Evolutionary conservation across 2,797 vertebrate species (phyloP).

Genomic region (Ptychadena robeensis): DNA sequence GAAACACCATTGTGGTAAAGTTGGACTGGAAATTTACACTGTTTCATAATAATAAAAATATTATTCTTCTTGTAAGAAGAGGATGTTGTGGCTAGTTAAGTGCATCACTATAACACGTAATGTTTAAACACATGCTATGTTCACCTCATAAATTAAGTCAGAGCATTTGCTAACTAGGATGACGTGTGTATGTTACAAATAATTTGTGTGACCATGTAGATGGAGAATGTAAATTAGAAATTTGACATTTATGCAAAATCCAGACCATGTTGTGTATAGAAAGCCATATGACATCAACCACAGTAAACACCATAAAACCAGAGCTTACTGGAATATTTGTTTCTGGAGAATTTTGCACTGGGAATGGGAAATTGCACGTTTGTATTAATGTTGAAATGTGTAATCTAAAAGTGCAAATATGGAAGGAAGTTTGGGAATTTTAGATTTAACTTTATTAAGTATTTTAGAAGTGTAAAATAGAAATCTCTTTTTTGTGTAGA

Average conservation of each 20-base stretch:
- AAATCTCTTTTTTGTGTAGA: no score
- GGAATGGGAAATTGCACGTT: neutral
- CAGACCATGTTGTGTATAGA: neutral
- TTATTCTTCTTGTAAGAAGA: conserved; percentile 40
- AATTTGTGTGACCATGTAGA: neutral
- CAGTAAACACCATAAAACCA: conserved; percentile 1
- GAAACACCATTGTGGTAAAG: neutral
- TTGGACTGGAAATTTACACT: conserved; percentile 31
- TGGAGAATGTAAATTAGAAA: neutral
- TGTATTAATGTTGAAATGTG: neutral
- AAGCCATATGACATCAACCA: neutral
- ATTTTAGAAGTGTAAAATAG: no score
- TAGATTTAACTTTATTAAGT: no score
- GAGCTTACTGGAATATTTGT: neutral
- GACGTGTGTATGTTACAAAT: neutral
- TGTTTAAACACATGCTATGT: conserved; percentile 5
- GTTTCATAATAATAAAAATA: conserved; percentile 50
- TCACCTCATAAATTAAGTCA: conserved; percentile 11
- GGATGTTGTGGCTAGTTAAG: conserved; percentile 43
- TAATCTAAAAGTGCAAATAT: neutral
- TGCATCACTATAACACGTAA: conserved; percentile 23
- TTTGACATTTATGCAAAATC: conserved; percentile 3
- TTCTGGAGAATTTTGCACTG: neutral
- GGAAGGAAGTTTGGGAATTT: no score
- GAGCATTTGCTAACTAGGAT: conserved; percentile 18